These are phyloP conservation scores for Rallus crepitans DNA, from an alignment of 2,797 vertebrate species.

Conservation along the genomic window DNA sequence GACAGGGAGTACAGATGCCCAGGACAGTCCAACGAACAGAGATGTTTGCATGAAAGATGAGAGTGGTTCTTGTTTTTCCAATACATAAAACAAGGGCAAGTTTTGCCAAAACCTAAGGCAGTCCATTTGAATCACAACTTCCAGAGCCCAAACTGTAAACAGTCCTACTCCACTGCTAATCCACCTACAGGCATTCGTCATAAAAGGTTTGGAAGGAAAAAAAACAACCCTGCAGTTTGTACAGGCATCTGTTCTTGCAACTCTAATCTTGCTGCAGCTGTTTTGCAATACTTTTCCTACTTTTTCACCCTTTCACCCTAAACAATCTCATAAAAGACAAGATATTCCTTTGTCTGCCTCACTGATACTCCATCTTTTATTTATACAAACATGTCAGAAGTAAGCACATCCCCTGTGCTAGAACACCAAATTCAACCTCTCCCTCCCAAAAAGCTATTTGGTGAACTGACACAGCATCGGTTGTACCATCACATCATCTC, in stretches of 20 bases:
- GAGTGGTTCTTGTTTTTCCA: not conserved
- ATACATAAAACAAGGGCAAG: not conserved
- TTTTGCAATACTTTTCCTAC: not conserved
- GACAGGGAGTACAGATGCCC: not conserved
- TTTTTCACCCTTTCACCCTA: not conserved
- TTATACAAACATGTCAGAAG: not conserved
- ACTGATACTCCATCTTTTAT: not conserved
- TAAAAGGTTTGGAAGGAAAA: not conserved
- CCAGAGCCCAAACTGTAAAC: not conserved
- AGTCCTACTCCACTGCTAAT: not conserved
- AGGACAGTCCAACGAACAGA: not conserved
- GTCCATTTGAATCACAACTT: not conserved
- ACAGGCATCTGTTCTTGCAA: not conserved
- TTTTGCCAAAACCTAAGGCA: not conserved
- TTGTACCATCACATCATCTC: accelerated
- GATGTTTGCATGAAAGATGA: not conserved
- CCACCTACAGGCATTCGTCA: not conserved
- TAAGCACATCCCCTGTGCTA: not conserved
- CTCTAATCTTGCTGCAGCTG: not conserved
- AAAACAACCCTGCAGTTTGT: not conserved
- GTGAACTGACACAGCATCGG: not conserved
- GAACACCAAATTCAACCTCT: not conserved
- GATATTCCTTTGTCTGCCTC: not conserved
- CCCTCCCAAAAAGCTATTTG: not conserved
- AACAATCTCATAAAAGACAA: not conserved